Base-by-base conservation (phyloP, 2,888 invertebrate genomes). In the Brachyopa scutellaris region DNA sequence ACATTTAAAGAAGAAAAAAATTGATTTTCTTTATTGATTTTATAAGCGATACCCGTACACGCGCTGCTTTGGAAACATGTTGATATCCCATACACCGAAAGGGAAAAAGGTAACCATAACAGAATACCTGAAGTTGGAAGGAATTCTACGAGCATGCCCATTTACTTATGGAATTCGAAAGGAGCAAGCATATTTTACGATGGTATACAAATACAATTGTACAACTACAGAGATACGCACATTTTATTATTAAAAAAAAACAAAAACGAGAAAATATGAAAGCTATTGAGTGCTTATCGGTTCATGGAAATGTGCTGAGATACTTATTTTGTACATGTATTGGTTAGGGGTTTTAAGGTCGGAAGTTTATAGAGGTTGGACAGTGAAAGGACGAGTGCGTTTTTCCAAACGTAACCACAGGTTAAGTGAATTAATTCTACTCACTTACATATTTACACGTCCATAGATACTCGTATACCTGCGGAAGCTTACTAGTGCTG, bases 1-100 rank as follows among this genome's bases (percentile, higher is more conserved):
- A 59, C 42, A 59, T 59, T 42, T 61, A 19, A 9, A 8, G 31
- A 67, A 55, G 55, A 19, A 9, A 8, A 40, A 67, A 55, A 67
- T 55, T 67, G 67, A 42, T 67, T 67, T 67, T 55, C 19, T 11
- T 23, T 53, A 55, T 67, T 45, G 67, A 67, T 55, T 67, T 40
- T n/a, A 19, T 31, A 17, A 1, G 13, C 36, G 21, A 8, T 49
- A 36, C 21, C 33, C 2, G 40, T 40, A 29, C 40, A 21, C 21
- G 23, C 31, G 7, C 53, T 2, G n/a, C 8, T 15, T 2, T 8
- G 2, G 8, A 45, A 15, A 23, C 33, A 55, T 45, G 15, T 33
- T 33, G 42, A 36, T 62, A 62, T 33, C 7, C 13, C 23, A 19
- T 36, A 11, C 51, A 11, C 15, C 15, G 2, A 33, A 42, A 26